A percentile compares a stretch with the other conserved stretches of the same genome.
These are phyloP conservation scores for Caloenas nicobarica DNA, from an alignment of 2,113 vertebrate genomes.

Conservation along the genomic window DNA sequence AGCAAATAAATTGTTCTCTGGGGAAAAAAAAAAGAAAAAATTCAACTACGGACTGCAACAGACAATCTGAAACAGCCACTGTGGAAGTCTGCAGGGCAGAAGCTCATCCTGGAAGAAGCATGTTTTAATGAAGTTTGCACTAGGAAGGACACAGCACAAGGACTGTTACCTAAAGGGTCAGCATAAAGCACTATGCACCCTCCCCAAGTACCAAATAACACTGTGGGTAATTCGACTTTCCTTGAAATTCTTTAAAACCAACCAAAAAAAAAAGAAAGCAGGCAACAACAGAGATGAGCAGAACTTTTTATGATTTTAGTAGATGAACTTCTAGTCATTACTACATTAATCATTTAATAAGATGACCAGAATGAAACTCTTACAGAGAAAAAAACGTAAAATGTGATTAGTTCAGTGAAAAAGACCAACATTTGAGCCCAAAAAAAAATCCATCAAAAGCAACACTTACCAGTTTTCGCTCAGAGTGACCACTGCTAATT, in stretches of 20 bases:
- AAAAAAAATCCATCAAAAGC: neutral
- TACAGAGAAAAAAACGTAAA: neutral
- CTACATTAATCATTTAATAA: neutral
- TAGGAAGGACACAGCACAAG: neutral
- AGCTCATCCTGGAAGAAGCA: neutral
- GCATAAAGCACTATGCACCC: neutral
- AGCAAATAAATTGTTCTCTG: neutral
- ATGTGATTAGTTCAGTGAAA: neutral
- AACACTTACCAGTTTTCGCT: slow-evolving; percentile 68
- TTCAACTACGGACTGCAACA: neutral
- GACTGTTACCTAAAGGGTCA: neutral
- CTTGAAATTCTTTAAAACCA: neutral
- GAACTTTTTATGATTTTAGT: neutral
- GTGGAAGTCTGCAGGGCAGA: neutral
- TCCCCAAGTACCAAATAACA: neutral
- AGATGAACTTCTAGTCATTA: neutral
- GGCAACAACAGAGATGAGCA: neutral
- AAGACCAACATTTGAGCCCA: neutral
- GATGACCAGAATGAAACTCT: neutral
- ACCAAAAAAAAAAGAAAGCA: neutral
- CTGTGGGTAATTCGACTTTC: neutral
- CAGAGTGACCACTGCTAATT: slow-evolving; percentile 34
- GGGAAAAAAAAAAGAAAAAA: neutral
- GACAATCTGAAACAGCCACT: neutral
- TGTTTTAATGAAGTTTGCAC: neutral